These are phyloP conservation scores for Mycteria americana DNA, from an alignment of 2,797 vertebrate genomes.

Conservation along the genomic window DNA sequence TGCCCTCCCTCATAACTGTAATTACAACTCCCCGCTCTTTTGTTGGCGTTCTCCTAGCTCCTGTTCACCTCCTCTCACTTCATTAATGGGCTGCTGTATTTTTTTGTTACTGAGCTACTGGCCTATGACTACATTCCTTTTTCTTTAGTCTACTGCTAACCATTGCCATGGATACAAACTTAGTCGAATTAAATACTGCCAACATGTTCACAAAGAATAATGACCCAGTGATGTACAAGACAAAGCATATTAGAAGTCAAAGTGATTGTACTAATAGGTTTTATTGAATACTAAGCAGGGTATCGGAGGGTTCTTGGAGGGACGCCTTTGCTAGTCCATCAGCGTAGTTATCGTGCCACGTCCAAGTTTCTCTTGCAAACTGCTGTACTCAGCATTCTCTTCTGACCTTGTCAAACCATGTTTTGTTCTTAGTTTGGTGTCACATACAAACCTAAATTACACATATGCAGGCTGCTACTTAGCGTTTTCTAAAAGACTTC, in stretches of 20 bases:
- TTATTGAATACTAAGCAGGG: slow-evolving; percentile 4
- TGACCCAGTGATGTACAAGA: slow-evolving; percentile 12
- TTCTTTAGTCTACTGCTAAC: background rate
- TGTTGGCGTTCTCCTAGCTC: background rate
- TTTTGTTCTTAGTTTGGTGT: background rate
- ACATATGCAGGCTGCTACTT: background rate
- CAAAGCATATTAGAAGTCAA: slow-evolving; percentile 42
- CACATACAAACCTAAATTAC: background rate
- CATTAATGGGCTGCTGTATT: background rate
- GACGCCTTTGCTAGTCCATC: background rate
- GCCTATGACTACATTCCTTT: slow-evolving; percentile 1
- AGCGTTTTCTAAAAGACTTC: background rate
- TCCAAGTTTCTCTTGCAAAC: background rate
- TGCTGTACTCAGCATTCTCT: background rate
- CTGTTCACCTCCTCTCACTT: background rate
- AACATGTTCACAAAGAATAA: slow-evolving; percentile 51
- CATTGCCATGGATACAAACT: slow-evolving; percentile 53
- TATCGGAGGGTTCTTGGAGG: background rate
- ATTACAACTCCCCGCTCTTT: background rate
- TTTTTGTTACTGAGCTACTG: slow-evolving; percentile 20
- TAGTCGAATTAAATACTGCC: slow-evolving; percentile 49
- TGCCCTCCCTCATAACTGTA: background rate
- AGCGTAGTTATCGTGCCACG: background rate
- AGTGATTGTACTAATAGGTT: slow-evolving; percentile 18
- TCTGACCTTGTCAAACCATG: background rate